Conservation (phyloP, 2,113 vertebrate genomes). For the Corvus cornix region DNA sequence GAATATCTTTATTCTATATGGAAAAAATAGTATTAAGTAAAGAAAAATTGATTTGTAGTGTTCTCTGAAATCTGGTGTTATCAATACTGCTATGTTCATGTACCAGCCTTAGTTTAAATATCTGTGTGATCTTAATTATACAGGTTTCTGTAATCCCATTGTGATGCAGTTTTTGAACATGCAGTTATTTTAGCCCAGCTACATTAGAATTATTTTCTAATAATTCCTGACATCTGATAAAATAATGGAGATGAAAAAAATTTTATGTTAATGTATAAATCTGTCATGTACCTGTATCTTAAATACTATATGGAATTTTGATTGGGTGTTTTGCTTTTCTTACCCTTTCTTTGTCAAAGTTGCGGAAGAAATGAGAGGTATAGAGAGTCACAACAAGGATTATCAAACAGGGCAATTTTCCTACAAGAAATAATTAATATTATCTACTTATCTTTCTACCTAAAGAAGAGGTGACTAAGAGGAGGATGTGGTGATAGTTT, state of each 20-base stretch:
- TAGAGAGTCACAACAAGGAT: not conserved
- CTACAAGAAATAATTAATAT: not conserved
- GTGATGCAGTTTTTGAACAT: not conserved
- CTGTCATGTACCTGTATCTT: not conserved
- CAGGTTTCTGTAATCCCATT: not conserved
- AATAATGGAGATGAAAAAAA: not conserved
- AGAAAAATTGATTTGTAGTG: not conserved
- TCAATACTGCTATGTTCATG: not conserved
- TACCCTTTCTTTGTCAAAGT: not conserved
- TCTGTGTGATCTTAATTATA: not conserved
- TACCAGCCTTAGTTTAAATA: not conserved
- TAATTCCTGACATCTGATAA: not conserved
- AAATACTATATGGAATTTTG: not conserved
- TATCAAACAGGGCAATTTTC: not conserved
- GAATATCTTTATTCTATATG: not conserved
- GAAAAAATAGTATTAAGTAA: not conserved
- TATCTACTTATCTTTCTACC: not conserved
- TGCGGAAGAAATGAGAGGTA: not conserved
- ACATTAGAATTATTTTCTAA: not conserved
- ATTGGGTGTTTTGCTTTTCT: not conserved
- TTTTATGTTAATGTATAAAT: not conserved
- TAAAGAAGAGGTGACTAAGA: not conserved
- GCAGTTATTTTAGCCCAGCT: not conserved
- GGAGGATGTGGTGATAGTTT: not conserved
- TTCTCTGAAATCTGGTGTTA: not conserved